Evolutionary conservation across 2,797 vertebrate genomes (phyloP).

Genomic region (Coranthus polyacanthus): DNA sequence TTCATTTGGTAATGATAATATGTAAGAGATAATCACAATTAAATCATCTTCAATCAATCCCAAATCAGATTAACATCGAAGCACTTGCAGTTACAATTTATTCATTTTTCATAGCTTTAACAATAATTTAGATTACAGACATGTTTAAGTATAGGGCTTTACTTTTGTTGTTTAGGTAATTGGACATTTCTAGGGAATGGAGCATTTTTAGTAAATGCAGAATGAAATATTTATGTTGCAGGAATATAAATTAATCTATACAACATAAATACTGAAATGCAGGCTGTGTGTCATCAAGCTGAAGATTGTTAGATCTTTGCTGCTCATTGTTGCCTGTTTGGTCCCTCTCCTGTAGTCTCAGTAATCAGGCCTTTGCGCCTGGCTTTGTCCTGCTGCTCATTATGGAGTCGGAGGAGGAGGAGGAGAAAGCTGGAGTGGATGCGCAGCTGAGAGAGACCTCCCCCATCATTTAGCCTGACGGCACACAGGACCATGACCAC

Average conservation of each 20-base stretch:
- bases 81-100: neutral
- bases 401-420: conserved; percentile 64
- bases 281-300: conserved; percentile 8
- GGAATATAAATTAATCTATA: neutral
- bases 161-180: conserved; percentile 33
- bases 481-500: conserved; percentile 66
- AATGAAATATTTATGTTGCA: conserved; percentile 13
- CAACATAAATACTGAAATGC: neutral
- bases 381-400: conserved; percentile 81
- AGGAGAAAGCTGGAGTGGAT: conserved; percentile 62
- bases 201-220: conserved; percentile 40
- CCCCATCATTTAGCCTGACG: conserved; percentile 78
- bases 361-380: conserved; percentile 66
- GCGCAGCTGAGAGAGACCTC: conserved; percentile 69
- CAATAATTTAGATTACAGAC: conserved; percentile 13
- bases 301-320: conserved; percentile 48
- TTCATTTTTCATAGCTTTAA: neutral
- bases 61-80: neutral
- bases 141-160: conserved; percentile 4
- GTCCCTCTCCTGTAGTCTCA: conserved; percentile 51
- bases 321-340: conserved; percentile 60
- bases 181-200: too few relatives aligned
- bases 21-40: neutral
- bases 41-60: neutral
- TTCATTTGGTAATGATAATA: neutral